Evolutionary conservation across 2,797 vertebrate genomes (phyloP), one percentile per base, ranked within the genome.

Genomic region (Myiotriccus ornatus): DNA sequence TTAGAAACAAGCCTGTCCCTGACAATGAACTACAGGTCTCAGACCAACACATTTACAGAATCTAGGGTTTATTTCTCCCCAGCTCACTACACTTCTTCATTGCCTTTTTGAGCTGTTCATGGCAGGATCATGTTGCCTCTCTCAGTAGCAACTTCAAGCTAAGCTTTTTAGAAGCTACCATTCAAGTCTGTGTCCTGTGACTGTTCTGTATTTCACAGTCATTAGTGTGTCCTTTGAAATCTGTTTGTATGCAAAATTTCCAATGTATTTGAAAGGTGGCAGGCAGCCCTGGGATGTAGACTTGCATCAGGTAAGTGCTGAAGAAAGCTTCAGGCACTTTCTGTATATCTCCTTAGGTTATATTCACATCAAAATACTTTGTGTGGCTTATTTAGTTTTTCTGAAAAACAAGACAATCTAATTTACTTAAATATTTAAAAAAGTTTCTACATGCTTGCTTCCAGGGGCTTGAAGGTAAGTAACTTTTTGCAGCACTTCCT

Each of bases 11-110:
- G 11, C 20, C 25, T 65, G n/a, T 30, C 46, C 34, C 20, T 68
- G 67, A 13, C 56, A 82, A 21, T 67, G 70, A 84, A 16, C 64
- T 62, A 12, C 50, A 75, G 39, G 21, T 76, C 84, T 67, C 32
- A 28, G n/a, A 46, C 13, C 41, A 70, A 37, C 27, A 53, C 12
- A 10, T 50, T 76, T 87, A 55, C 47, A 23, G 24, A 82, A 63
- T 46, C 39, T 43, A 78, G 57, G 39, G 62, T 47, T 91, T 14
- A 56, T 63, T 91, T 94, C 63, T 84, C 28, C 19, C 19, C 15
- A 63, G 0, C 4, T 75, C 15, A 12, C 18, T n/a, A 6, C 5
- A 23, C 8, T 46, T 64, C 28, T 68, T 67, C 22, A 6, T n/a
- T 88, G 43, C 25, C 65, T 69, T 68, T 67, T 28, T 57, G 30